Conservation (phyloP, 2,888 invertebrate species). For the Trichopoda pennipes region DNA sequence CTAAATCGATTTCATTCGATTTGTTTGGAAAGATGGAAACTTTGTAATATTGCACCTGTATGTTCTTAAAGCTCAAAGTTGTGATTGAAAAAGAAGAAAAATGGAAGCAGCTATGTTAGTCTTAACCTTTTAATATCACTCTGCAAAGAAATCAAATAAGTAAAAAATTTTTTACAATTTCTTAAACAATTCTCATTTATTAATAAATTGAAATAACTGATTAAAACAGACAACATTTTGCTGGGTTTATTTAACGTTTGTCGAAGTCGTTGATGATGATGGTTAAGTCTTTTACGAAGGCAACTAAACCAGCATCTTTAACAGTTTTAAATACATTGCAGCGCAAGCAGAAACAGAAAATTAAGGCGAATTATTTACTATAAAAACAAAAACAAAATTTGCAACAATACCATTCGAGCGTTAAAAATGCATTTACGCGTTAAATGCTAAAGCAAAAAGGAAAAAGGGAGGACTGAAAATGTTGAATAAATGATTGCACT, state of each 20-base stretch:
- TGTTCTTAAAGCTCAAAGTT: too few relatives aligned
- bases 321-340: conserved; percentile 8
- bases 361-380: conserved; percentile 58
- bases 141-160: too few relatives aligned
- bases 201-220: too few relatives aligned
- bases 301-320: conserved; percentile 49
- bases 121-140: too few relatives aligned
- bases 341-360: conserved; percentile 43
- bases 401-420: conserved; percentile 59
- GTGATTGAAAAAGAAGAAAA: too few relatives aligned
- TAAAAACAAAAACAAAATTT: conserved; percentile 51
- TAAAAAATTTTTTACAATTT: too few relatives aligned
- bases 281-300: not conserved
- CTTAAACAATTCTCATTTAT: too few relatives aligned
- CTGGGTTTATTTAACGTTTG: not conserved
- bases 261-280: not conserved
- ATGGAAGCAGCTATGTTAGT: too few relatives aligned
- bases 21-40: too few relatives aligned
- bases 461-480: conserved; percentile 17
- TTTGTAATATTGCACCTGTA: too few relatives aligned
- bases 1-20: too few relatives aligned
- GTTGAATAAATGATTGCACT: conserved; percentile 55
- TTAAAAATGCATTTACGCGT: conserved; percentile 67
- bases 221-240: too few relatives aligned
- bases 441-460: conserved; percentile 54